Evolutionary conservation across 1,140 invertebrate species (phyloP).

Genomic region (Ceratosolen solmsi): DNA sequence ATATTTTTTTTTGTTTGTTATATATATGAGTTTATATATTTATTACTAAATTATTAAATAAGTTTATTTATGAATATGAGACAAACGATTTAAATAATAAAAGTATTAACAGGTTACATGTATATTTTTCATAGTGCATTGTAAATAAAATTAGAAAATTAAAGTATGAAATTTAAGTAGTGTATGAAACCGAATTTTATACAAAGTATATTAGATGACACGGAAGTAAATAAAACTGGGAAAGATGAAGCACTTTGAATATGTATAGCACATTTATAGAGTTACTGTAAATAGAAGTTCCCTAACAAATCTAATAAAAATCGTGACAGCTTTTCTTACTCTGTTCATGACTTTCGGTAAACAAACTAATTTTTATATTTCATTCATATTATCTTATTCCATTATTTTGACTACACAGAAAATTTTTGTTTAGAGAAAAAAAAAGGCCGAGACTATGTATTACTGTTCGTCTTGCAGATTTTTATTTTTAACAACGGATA

Average conservation of each 20-base stretch:
- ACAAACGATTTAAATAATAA: no score
- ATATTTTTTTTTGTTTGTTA: no score
- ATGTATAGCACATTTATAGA: conserved; percentile 27
- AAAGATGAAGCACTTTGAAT: neutral
- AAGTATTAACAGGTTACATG: no score
- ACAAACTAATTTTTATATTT: conserved; percentile 18
- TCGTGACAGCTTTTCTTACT: neutral
- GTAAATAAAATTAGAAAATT: conserved; percentile 14
- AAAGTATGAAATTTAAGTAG: neutral
- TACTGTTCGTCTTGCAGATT: neutral
- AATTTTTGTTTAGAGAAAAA: neutral
- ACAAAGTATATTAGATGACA: conserved; percentile 11
- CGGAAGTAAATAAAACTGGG: conserved; percentile 14
- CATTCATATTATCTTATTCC: neutral
- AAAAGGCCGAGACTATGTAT: neutral
- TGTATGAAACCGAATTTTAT: neutral
- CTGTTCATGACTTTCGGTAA: conserved; percentile 3
- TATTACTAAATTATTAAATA: no score
- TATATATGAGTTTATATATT: no score
- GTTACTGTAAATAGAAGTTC: conserved; percentile 14
- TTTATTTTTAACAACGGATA: neutral
- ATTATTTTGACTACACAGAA: neutral
- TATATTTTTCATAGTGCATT: no score
- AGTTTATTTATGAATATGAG: no score
- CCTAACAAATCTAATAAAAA: conserved; percentile 24